phyloP scores from a whole-genome alignment of 2,113 vertebrate genomes.

The Forbesichthys papilliferus region DNA sequence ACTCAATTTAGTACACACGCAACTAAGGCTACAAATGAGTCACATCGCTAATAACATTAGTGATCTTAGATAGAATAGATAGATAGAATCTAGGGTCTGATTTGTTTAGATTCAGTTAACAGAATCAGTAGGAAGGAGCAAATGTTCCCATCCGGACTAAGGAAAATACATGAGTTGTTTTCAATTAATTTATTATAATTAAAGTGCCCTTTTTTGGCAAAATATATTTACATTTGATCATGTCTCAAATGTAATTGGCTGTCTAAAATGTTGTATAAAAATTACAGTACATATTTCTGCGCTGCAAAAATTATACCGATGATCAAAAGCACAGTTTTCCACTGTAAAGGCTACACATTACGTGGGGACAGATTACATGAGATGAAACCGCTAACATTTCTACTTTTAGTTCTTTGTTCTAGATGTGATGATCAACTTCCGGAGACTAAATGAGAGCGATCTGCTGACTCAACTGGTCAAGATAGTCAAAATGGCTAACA shows the following conservation, averaged over 20 bases:
- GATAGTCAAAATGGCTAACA: constrained; percentile 90
- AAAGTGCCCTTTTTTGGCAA: no score
- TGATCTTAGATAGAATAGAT: neutral
- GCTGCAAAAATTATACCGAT: no score
- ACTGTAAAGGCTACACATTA: neutral
- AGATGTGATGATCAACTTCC: constrained; percentile 97
- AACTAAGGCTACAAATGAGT: neutral
- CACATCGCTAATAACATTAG: neutral
- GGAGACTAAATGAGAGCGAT: constrained; percentile 91
- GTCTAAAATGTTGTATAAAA: no score
- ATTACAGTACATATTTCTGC: no score
- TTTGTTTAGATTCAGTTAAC: neutral
- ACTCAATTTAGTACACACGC: neutral
- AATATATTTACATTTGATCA: no score
- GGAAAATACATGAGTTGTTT: neutral
- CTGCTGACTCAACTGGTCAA: constrained; percentile 92
- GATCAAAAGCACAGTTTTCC: no score
- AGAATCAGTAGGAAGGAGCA: neutral
- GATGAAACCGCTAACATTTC: neutral
- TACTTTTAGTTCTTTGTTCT: constrained; percentile 90
- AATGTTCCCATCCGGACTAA: neutral
- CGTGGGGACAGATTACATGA: neutral
- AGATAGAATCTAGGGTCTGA: neutral
- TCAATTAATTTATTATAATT: no score
- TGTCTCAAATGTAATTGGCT: no score